Percentiles rank a stretch among this genome's conserved stretches.
Evolutionary conservation across 2,113 vertebrate genomes (phyloP).

Genomic region (Phylloscopus trochiloides): DNA sequence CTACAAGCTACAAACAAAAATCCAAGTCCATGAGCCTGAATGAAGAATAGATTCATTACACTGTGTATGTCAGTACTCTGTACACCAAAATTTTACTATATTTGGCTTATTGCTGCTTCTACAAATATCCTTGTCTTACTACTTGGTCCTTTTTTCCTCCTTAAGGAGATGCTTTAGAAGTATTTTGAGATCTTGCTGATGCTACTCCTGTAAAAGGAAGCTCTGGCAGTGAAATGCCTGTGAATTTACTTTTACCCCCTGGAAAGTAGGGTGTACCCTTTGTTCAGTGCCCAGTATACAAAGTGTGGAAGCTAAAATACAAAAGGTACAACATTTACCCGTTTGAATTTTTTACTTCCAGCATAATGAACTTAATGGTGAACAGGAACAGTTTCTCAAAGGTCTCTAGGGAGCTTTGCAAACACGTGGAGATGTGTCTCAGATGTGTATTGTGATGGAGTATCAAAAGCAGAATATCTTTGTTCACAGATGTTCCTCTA

Average conservation of each 20-base stretch:
- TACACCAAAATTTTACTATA: not conserved
- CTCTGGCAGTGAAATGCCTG: not conserved
- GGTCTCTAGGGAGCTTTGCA: not conserved
- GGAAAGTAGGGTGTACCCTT: not conserved
- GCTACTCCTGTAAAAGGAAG: not conserved
- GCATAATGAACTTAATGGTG: not conserved
- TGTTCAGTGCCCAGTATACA: not conserved
- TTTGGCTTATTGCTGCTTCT: not conserved
- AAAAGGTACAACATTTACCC: not conserved
- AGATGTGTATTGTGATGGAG: not conserved
- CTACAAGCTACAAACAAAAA: not conserved
- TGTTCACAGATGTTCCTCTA: not conserved
- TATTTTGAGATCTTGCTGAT: not conserved
- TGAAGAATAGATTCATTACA: not conserved
- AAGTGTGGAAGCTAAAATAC: not conserved
- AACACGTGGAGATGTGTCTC: not conserved
- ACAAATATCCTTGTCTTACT: not conserved
- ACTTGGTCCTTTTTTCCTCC: not conserved
- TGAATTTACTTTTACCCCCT: not conserved
- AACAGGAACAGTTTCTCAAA: not conserved
- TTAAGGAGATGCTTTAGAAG: not conserved
- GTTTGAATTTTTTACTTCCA: not conserved
- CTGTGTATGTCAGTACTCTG: not conserved
- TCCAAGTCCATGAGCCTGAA: not conserved
- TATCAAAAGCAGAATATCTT: not conserved